Conservation (phyloP, 2,113 vertebrate species). For the Salvelinus alpinus region DNA sequence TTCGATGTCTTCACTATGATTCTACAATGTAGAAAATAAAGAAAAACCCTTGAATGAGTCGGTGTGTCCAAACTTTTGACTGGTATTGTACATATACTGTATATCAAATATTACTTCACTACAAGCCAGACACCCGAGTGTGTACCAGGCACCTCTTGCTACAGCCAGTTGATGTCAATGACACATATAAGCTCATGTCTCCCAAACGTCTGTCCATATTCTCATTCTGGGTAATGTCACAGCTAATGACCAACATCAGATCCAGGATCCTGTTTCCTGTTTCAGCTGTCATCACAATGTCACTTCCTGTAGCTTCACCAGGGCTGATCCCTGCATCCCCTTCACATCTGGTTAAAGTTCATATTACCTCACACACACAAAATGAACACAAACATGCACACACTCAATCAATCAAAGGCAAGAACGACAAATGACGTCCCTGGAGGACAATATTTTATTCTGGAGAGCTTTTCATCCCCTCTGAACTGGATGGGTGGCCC, state of each 20-base stretch:
- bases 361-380: neutral
- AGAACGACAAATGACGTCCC: too few species aligned
- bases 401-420: neutral
- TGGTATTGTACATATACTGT: too few species aligned
- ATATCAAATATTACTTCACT: too few species aligned
- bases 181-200: slow-evolving; percentile 49
- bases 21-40: too few species aligned
- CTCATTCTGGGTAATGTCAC: slow-evolving; percentile 51
- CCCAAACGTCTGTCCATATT: slow-evolving; percentile 1
- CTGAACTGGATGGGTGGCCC: too few species aligned
- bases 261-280: slow-evolving; percentile 46
- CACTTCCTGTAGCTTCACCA: slow-evolving; percentile 42
- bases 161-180: slow-evolving; percentile 13
- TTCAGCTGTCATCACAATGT: slow-evolving; percentile 60
- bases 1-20: too few species aligned
- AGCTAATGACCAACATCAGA: slow-evolving; percentile 56
- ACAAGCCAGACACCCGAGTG: slow-evolving; percentile 24
- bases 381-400: neutral
- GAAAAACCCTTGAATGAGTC: too few species aligned
- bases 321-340: neutral
- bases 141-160: slow-evolving; percentile 30
- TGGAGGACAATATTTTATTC: too few species aligned
- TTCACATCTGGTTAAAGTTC: neutral
- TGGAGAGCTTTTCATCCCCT: too few species aligned
- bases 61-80: too few species aligned